Base-by-base conservation (phyloP, 2,113 vertebrate species). In the Microtus montanus region DNA sequence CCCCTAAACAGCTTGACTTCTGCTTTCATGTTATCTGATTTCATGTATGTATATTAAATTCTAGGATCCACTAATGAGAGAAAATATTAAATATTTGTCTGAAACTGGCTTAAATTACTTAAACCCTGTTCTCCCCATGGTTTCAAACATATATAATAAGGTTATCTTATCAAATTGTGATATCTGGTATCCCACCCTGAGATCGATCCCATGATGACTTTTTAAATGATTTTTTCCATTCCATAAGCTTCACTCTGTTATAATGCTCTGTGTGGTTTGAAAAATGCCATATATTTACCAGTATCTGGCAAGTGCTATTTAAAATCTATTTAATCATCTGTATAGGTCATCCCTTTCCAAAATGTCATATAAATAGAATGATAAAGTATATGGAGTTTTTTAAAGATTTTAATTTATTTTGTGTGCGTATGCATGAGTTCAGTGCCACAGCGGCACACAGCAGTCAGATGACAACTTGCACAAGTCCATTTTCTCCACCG, bases 91-190 rank as follows among this genome's bases (percentile, higher is more conserved):
- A 54, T 52, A 52, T 71, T 71, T 52, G 3, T 38, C 47, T 87
- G 22, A 71, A n/a, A 71, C 44, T 87, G 33, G 7, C 2, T 68
- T 87, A 71, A 85, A 70, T 49, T 49, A 70, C 44, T 49, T 82
- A 38, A 82, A 11, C 26, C 64, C 84, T 87, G 73, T 61, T 47
- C n/a, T 35, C 41, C 33, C 74, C 13, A 66, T 87, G 74, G 24
- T 83, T 95, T 95, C 30, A 86, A 85, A 83, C 0, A 17, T 58
- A 71, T 66, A 38, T 77, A 89, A 91, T 89, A 92, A 85, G 4
- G 91, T 92, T 86, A 8, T 92, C 90, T 49, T 95, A 58, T 90
- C 47, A 92, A 79, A 58, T 93, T 93, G n/a, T 92, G 19, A 58
- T 58, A 58, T 58, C 58, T 58, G 58, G 26, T 30, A 85, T 91